Conservation (phyloP, 2,797 vertebrate species). For the Netta rufina region DNA sequence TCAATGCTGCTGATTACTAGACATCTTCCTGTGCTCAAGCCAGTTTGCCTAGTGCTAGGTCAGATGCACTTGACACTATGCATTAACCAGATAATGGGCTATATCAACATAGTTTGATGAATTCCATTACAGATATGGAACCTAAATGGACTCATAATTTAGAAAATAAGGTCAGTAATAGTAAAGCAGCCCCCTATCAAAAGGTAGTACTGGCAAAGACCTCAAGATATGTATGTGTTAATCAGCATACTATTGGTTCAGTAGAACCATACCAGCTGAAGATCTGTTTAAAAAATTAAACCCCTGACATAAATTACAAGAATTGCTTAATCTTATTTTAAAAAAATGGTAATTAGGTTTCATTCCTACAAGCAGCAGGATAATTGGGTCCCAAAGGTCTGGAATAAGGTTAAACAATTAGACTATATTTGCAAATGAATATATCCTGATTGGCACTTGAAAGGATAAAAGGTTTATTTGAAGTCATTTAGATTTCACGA, state of each 20-base stretch:
- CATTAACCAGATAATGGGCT: background rate
- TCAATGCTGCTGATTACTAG: background rate
- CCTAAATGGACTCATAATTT: background rate
- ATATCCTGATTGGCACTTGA: conserved; percentile 49
- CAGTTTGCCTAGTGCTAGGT: background rate
- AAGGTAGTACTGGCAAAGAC: background rate
- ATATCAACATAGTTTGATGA: background rate
- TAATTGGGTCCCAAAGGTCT: conserved; percentile 61
- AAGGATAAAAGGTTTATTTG: conserved; percentile 57
- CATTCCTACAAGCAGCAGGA: conserved; percentile 11
- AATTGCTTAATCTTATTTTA: background rate
- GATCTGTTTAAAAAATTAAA: conserved; percentile 15
- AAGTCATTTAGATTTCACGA: background rate
- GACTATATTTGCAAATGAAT: conserved; percentile 30
- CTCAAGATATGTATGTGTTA: background rate
- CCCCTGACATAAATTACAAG: conserved; percentile 9
- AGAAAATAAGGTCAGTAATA: background rate
- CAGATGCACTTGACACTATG: background rate
- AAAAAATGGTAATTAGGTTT: conserved; percentile 12
- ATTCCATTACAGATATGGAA: background rate
- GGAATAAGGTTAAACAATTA: conserved; percentile 60
- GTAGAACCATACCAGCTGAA: background rate
- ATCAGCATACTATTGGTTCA: background rate
- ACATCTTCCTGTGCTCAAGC: background rate
- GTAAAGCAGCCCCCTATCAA: background rate